Conservation (phyloP, 2,797 vertebrate species). For the Anas acuta region DNA sequence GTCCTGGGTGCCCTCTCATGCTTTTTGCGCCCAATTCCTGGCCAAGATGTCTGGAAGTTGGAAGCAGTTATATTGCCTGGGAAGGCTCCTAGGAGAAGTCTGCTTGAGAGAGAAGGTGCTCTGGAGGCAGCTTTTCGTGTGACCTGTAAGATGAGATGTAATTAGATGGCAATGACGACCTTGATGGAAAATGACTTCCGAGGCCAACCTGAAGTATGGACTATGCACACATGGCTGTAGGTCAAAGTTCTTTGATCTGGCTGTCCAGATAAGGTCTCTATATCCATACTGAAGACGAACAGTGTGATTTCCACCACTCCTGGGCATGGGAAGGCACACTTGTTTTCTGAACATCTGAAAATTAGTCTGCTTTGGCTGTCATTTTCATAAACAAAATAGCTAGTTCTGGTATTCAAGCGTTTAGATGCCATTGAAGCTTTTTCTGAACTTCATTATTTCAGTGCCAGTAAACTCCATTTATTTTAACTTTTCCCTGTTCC, state of each 20-base stretch:
- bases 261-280: neutral
- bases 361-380: neutral
- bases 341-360: neutral
- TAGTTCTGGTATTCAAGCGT: neutral
- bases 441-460: slow-evolving; percentile 3
- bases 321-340: neutral
- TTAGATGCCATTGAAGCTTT: neutral
- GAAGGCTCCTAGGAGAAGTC: neutral
- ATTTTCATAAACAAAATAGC: neutral
- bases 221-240: neutral
- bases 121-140: neutral
- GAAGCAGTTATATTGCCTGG: neutral
- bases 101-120: neutral
- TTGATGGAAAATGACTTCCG: neutral
- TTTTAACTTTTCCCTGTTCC: slow-evolving; percentile 9
- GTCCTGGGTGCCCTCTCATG: neutral
- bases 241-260: neutral
- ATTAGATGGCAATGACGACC: neutral
- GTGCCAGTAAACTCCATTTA: neutral
- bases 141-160: neutral
- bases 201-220: neutral
- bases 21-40: neutral
- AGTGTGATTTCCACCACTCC: neutral
- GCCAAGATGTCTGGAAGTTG: neutral
- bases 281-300: neutral